Conservation (phyloP, 2,888 invertebrate genomes). For the Hoplodrina blanda region DNA sequence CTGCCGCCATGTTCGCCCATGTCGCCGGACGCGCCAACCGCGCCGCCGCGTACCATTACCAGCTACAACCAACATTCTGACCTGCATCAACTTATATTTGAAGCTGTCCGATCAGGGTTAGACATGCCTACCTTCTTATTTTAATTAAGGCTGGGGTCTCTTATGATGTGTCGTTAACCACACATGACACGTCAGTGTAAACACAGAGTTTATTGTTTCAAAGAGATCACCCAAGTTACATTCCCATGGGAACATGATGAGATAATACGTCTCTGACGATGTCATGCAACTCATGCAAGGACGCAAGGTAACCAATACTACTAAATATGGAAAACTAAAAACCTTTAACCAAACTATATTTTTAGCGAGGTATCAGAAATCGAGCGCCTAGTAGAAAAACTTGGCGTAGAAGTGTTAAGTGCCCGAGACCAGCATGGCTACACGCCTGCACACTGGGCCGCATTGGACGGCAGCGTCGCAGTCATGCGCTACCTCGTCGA, state of each 20-base stretch:
- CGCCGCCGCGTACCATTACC: conserved; percentile 82
- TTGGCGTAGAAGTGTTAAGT: conserved; percentile 94
- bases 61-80: conserved; percentile 85
- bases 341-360: neutral
- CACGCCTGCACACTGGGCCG: conserved; percentile 98
- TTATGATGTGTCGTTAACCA: too few species aligned
- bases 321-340: too few species aligned
- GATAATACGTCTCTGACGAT: neutral
- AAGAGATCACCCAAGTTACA: too few species aligned
- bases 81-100: conserved; percentile 94
- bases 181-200: too few species aligned
- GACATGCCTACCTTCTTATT: conserved; percentile 47
- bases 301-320: too few species aligned
- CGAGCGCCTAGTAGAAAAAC: conserved; percentile 95
- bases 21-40: conserved; percentile 85
- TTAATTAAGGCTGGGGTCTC: neutral
- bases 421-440: conserved; percentile 97
- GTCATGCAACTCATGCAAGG: too few species aligned
- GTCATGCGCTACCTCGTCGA: conserved; percentile 97
- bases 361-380: conserved; percentile 95
- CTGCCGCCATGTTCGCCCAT: conserved; percentile 86
- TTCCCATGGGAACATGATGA: too few species aligned
- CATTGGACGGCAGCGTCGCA: conserved; percentile 97
- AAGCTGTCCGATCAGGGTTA: conserved; percentile 96
- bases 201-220: too few species aligned